Evolutionary conservation across 2,113 vertebrate genomes (phyloP), one percentile per base, ranked within the genome.

Genomic region (Saimiri boliviensis): DNA sequence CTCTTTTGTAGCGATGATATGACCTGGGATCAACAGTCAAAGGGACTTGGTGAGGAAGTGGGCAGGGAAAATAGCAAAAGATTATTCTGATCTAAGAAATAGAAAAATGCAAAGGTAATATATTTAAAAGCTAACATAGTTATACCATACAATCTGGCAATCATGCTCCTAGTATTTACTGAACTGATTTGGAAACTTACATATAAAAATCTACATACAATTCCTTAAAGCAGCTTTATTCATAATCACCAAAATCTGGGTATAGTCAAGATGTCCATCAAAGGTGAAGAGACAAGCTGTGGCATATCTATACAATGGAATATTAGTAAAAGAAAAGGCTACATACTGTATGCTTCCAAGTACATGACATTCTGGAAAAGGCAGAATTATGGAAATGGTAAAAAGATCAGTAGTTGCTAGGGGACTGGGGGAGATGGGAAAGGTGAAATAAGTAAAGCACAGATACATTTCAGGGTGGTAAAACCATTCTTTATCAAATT

Each of bases 181-280:
- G n/a, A 49, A 95, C 7, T 42, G 37, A 95, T 56, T 20, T 56
- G 63, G 85, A 96, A 76, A 42, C 16, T 35, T 84, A 94, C n/a
- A 93, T 21, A 93, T 9, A 84, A 47, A 93, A 73, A 93, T 47
- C 79, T 83, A 25, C 25, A 84, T 17, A 32, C 13, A 60, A 77
- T 56, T 95, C 40, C 23, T 95, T 60, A 66, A 0, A 74, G 16
- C 27, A 73, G 35, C n/a, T 92, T 80, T 88, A 74, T 16, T 74
- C 47, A 73, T 92, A 89, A 89, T 56, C 58, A 82, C 4, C 40
- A 58, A 79, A 93, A 85, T 74, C 23, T 76, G n/a, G 47, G 81
- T 30, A 94, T 35, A 86, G 56, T 80, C 63, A 86, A 97, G 71
- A 86, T 92, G 21, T 86, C 21, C 40, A 84, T 95, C 74, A 86